Evolutionary conservation across 2,797 vertebrate genomes (phyloP).

Genomic region (Halcyon chelicuti): DNA sequence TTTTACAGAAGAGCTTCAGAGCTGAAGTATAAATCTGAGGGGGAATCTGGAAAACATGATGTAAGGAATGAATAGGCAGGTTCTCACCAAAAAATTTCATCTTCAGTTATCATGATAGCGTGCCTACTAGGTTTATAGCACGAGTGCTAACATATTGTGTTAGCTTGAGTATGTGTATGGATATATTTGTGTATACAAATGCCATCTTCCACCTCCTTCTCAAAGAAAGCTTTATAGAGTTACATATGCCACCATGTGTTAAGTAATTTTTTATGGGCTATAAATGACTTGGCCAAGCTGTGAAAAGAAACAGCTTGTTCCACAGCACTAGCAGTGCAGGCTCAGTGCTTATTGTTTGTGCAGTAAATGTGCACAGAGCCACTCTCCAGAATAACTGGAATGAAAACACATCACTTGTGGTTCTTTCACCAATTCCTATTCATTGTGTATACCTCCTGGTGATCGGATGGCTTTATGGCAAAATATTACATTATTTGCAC

Average conservation of each 20-base stretch:
- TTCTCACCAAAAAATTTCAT: constrained; percentile 29
- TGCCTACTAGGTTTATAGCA: constrained; percentile 24
- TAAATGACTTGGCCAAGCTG: constrained; percentile 66
- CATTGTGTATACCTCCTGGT: background rate
- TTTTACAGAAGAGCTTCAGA: constrained; percentile 54
- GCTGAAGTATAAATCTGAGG: constrained; percentile 51
- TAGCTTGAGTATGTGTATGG: constrained; percentile 9
- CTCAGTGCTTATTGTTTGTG: constrained; percentile 47
- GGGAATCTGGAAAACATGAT: constrained; percentile 55
- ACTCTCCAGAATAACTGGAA: background rate
- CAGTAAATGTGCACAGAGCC: background rate
- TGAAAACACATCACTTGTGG: background rate
- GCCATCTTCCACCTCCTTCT: constrained; percentile 62
- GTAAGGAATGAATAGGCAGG: constrained; percentile 19
- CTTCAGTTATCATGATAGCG: background rate
- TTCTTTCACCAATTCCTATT: background rate
- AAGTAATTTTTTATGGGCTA: constrained; percentile 65
- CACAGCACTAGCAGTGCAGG: constrained; percentile 20
- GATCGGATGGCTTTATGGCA: background rate
- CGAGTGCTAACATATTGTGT: constrained; percentile 39
- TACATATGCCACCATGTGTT: constrained; percentile 69
- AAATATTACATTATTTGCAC: background rate
- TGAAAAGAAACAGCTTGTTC: constrained; percentile 70
- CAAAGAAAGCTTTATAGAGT: constrained; percentile 36
- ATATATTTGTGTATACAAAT: constrained; percentile 62